A percentile compares a stretch with the other conserved stretches of the same genome.
These are phyloP conservation scores for Premnoplex brunnescens DNA, from an alignment of 2,797 vertebrate species.

Conservation along the genomic window DNA sequence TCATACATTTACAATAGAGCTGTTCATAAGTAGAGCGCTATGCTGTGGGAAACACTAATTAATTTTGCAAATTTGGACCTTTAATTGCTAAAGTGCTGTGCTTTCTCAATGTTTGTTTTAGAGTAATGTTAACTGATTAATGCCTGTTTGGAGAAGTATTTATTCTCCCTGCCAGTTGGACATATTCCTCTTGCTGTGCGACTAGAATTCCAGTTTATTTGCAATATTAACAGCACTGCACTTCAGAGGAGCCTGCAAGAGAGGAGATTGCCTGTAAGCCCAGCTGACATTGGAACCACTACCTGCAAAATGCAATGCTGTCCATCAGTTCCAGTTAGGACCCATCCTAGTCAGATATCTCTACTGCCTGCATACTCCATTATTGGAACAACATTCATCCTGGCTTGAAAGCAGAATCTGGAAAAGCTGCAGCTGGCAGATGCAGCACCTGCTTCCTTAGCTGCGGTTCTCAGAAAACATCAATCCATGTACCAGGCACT, in stretches of 20 bases:
- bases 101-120: constrained; percentile 62
- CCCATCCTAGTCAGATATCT: background rate
- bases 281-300: background rate
- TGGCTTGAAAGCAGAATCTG: constrained; percentile 11
- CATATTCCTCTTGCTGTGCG: constrained; percentile 24
- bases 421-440: constrained; percentile 53
- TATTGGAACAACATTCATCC: background rate
- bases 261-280: background rate
- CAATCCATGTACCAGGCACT: constrained; percentile 5
- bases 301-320: background rate
- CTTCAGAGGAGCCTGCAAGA: background rate
- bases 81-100: constrained; percentile 63
- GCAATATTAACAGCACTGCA: background rate
- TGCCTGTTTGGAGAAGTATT: constrained; percentile 53
- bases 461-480: constrained; percentile 52
- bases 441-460: constrained; percentile 15
- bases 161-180: constrained; percentile 60
- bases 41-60: constrained; percentile 72
- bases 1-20: constrained; percentile 66
- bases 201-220: constrained; percentile 20
- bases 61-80: constrained; percentile 72
- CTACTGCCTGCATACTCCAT: background rate
- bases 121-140: constrained; percentile 32
- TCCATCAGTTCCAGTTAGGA: background rate
- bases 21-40: constrained; percentile 60